Evolutionary conservation across 1,140 invertebrate species (phyloP), one percentile per base, ranked within the genome.

Genomic region (Macrostomum lignano): DNA sequence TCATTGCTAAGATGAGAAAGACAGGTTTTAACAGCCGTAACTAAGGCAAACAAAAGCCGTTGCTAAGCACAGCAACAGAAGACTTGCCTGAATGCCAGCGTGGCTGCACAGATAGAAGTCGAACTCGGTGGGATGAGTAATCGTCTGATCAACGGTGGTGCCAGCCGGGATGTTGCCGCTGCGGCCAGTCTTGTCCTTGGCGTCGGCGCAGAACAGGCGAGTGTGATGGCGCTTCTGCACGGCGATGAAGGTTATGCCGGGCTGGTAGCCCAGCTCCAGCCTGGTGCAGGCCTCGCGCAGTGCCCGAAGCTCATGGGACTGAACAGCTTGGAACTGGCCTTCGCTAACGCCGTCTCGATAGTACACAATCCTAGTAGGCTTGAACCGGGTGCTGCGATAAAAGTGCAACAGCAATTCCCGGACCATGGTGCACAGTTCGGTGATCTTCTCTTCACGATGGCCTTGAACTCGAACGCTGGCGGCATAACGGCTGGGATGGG

Each of bases 51-150:
- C n/a, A n/a, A n/a, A n/a, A n/a, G n/a, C n/a, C n/a, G n/a, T n/a
- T n/a, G n/a, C n/a, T n/a, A n/a, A n/a, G n/a, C n/a, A n/a, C n/a
- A n/a, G n/a, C n/a, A n/a, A n/a, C n/a, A n/a, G 7, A 11, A 6
- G 26, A 3, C 11, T 33, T 10, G n/a, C 32, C 11, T 93, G 86
- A 47, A 96, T 98, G 40, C 88, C 88, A 59, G 93, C 84, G 58
- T 98, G 91, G 58, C 81, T 91, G 66, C 91, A 98, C n/a, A 98
- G 64, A 58, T 94, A 98, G 60, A 98, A 96, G 60, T 98, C 91
- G 61, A 96, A 96, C 60, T 96, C 88, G 5, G 86, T 96, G 28
- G 91, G 91, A 65, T 98, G 91, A 17, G 86, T 96, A 47, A 98
- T 98, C 36, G 84, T 86, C 34, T 91, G 74, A 62, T 98, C 91